These are phyloP conservation scores for Orchesella cincta DNA, from an alignment of 1,140 invertebrate species.

Conservation along the genomic window DNA sequence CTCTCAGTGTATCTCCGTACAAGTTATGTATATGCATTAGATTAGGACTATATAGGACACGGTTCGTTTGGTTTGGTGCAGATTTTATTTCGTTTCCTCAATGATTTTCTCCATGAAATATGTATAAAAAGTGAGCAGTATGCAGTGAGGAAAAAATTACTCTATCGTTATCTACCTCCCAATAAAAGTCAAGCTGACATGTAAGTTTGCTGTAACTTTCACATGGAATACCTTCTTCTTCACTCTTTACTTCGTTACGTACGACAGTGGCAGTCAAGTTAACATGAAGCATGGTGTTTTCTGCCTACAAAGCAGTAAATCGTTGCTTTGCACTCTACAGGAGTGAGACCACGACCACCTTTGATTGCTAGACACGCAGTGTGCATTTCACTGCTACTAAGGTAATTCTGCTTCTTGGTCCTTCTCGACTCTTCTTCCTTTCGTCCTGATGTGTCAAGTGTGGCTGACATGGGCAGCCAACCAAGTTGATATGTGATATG, in stretches of 20 bases:
- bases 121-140: neutral
- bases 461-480: conserved; percentile 25
- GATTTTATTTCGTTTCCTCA: neutral
- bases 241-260: neutral
- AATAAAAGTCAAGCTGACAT: conserved; percentile 15
- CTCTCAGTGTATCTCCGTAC: neutral
- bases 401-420: too few species aligned
- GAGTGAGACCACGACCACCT: too few species aligned
- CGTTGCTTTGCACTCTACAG: too few species aligned
- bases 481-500: conserved; percentile 10
- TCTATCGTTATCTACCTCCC: conserved; percentile 1
- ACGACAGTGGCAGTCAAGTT: neutral
- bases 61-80: conserved; percentile 1
- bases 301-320: too few species aligned
- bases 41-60: neutral
- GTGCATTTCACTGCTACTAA: too few species aligned
- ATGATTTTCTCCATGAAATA: conserved; percentile 4
- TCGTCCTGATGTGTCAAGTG: conserved; percentile 15
- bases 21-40: neutral
- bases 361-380: too few species aligned
- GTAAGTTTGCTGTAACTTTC: conserved; percentile 10
- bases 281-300: too few species aligned
- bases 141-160: conserved; percentile 7
- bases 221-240: neutral
- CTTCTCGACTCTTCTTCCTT: neutral